phyloP scores from a whole-genome alignment of 37 sponge, comb jelly and placozoan genomes.

The Ephydatia muelleri region DNA sequence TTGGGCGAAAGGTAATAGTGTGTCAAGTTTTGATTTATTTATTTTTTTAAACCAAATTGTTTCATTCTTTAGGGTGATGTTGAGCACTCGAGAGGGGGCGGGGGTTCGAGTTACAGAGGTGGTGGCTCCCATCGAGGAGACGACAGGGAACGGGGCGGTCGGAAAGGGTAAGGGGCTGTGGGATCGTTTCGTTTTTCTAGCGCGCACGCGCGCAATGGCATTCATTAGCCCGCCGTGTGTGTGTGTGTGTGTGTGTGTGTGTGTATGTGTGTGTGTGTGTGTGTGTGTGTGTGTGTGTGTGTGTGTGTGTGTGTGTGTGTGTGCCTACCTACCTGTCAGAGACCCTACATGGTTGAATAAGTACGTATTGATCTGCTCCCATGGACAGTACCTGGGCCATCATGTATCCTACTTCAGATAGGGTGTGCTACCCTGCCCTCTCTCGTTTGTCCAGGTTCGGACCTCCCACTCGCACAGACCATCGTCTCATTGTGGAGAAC shows the following conservation, averaged over 20 bases:
- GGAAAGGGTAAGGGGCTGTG: slow-evolving; percentile 6
- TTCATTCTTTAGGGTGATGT: slow-evolving; percentile 64
- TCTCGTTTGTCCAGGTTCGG: slow-evolving; percentile 60
- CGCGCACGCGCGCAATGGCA: not conserved
- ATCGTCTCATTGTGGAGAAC: slow-evolving; percentile 89
- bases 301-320: not conserved
- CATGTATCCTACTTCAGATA: too few relatives aligned
- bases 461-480: slow-evolving; percentile 86
- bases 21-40: not conserved
- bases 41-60: not conserved
- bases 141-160: not conserved
- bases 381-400: not conserved
- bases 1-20: slow-evolving; percentile 84
- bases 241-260: not conserved
- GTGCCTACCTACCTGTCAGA: not conserved
- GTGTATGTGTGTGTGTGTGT: too few relatives aligned
- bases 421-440: not conserved
- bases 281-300: not conserved
- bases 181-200: not conserved
- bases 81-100: slow-evolving; percentile 56
- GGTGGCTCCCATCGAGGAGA: not conserved
- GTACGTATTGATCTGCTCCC: not conserved
- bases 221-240: not conserved
- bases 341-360: not conserved
- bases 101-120: slow-evolving; percentile 15